Conservation (phyloP, 2,797 vertebrate species). For the Garrulus glandarius region DNA sequence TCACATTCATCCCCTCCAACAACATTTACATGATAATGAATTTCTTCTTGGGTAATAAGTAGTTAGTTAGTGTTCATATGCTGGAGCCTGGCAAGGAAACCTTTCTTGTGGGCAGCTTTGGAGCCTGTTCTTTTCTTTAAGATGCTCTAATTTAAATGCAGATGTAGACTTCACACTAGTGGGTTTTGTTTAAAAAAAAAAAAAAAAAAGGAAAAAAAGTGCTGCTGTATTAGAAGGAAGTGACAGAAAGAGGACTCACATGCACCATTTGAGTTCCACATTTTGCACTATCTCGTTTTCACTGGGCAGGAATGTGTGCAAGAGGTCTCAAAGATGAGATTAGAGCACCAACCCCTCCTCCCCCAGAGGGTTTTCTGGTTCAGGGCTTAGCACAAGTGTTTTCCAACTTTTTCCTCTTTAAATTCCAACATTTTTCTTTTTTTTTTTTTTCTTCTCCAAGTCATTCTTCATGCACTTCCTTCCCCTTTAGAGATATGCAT, state of each 20-base stretch:
- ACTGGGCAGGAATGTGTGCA: neutral
- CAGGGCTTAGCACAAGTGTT: neutral
- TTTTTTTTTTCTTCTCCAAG: neutral
- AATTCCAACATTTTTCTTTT: neutral
- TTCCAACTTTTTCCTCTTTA: neutral
- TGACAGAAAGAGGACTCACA: slow-evolving; percentile 5
- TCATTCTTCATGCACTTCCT: slow-evolving; percentile 28
- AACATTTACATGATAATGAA: slow-evolving; percentile 30
- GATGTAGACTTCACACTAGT: slow-evolving; percentile 65
- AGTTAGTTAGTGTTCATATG: slow-evolving; percentile 48
- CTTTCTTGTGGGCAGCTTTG: slow-evolving; percentile 56
- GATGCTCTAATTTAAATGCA: slow-evolving; percentile 76
- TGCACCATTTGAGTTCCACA: neutral
- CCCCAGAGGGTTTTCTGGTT: neutral
- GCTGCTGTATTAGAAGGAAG: slow-evolving; percentile 33
- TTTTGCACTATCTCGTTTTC: neutral
- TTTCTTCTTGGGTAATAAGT: slow-evolving; percentile 50
- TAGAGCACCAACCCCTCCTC: neutral
- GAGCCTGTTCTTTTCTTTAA: slow-evolving; percentile 69
- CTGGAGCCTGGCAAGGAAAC: slow-evolving; percentile 56
- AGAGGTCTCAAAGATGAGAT: neutral
- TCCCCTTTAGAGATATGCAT: neutral
- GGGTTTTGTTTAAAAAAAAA: slow-evolving; percentile 29
- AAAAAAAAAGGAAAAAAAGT: neutral
- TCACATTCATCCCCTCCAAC: slow-evolving; percentile 16